Percentiles rank a stretch among this genome's conserved stretches.
Evolutionary conservation across 1,140 invertebrate genomes (phyloP).

Genomic region (Ridgeia piscesae): DNA sequence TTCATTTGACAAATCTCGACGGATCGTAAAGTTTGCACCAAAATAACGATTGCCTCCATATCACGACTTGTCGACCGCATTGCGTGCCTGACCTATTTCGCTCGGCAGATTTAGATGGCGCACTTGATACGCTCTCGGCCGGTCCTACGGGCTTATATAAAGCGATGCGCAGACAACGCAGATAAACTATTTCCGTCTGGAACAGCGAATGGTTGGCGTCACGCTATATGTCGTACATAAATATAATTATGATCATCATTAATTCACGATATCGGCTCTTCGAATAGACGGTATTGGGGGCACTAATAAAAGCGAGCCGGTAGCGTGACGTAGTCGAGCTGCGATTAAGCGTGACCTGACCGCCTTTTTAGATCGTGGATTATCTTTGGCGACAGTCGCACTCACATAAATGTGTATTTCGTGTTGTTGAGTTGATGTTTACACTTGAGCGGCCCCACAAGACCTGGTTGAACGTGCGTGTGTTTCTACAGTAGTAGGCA

Average conservation of each 20-base stretch:
- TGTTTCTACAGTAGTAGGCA: too few species aligned
- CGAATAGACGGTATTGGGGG: neutral
- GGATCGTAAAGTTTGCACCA: neutral
- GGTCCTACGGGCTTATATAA: neutral
- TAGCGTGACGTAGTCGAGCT: too few species aligned
- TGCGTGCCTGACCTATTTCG: neutral
- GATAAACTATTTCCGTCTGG: neutral
- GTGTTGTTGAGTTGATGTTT: too few species aligned
- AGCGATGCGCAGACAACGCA: neutral
- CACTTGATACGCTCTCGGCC: neutral
- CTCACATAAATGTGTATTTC: too few species aligned
- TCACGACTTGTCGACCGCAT: neutral
- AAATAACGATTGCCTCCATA: neutral
- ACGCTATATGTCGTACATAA: neutral
- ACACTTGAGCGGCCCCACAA: too few species aligned
- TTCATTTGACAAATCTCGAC: neutral
- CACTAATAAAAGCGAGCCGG: too few species aligned
- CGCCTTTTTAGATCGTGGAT: too few species aligned
- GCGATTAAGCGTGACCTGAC: too few species aligned
- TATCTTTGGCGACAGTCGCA: too few species aligned
- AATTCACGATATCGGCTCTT: neutral
- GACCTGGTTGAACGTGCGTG: too few species aligned
- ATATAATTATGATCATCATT: conserved; percentile 1
- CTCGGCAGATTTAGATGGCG: neutral
- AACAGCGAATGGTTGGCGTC: neutral